phyloP scores from a whole-genome alignment of 2,113 vertebrate species.

The Myanophis thanlyinensis region DNA sequence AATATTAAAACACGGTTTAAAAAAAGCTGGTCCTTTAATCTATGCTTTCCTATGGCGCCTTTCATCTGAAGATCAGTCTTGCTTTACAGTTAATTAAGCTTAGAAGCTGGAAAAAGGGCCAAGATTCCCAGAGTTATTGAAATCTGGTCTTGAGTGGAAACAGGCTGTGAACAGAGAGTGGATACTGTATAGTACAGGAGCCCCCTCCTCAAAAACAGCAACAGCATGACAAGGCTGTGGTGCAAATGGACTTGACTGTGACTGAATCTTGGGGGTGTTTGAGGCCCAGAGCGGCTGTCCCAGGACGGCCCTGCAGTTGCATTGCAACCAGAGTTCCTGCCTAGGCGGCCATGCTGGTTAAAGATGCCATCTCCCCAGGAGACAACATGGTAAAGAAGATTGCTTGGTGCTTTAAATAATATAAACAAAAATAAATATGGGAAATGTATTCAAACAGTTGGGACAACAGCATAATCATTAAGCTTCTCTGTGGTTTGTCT shows the following conservation, averaged over 20 bases:
- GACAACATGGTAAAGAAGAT: neutral
- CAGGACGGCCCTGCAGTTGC: neutral
- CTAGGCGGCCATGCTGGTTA: neutral
- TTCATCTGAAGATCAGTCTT: rapidly evolving
- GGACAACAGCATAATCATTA: too few species aligned
- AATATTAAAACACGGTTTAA: rapidly evolving
- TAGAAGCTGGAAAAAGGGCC: neutral
- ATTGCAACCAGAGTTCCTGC: neutral
- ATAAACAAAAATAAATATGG: neutral
- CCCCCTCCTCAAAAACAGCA: neutral
- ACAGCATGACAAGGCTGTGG: neutral
- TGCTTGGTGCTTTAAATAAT: neutral
- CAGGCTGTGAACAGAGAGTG: rapidly evolving
- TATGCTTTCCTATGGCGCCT: rapidly evolving
- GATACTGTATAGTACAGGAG: rapidly evolving
- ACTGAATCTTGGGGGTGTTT: neutral
- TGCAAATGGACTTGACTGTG: rapidly evolving
- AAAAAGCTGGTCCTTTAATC: neutral
- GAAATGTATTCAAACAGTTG: neutral
- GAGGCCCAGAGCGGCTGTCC: too few species aligned
- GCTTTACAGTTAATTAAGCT: slow-evolving; percentile 15
- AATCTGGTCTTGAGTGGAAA: neutral
- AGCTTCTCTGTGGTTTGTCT: neutral
- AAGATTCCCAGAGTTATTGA: rapidly evolving
- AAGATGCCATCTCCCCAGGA: neutral